phyloP scores from a whole-genome alignment of 2,888 invertebrate genomes.

The Lamellibrachia columna region DNA sequence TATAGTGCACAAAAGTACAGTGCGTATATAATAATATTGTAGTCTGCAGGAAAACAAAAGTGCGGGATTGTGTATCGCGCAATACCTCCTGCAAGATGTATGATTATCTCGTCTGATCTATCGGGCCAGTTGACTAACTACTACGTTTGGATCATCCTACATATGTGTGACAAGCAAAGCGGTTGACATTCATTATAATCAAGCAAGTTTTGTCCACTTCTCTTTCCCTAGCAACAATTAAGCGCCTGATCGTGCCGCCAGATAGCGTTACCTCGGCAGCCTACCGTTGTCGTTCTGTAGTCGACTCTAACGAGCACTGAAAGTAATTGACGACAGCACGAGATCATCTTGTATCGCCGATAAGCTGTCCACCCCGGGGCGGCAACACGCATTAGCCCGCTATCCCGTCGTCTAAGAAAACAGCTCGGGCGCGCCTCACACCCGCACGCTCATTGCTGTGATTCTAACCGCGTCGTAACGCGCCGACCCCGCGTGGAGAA shows the following conservation, averaged over 20 bases:
- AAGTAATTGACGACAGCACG: conserved; percentile 16
- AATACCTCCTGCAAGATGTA: too few species aligned
- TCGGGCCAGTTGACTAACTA: background rate
- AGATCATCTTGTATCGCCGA: background rate
- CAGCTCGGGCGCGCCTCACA: background rate
- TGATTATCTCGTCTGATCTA: too few species aligned
- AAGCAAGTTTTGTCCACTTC: background rate
- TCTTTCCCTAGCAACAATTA: background rate
- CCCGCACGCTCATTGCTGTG: background rate
- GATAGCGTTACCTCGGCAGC: background rate
- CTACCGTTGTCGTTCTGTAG: background rate
- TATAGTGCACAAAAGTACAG: too few species aligned
- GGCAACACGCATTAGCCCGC: conserved; percentile 6
- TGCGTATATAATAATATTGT: too few species aligned
- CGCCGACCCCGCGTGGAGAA: background rate
- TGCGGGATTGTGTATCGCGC: too few species aligned
- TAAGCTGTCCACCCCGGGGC: conserved; percentile 16
- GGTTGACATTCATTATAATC: background rate
- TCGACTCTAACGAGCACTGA: background rate
- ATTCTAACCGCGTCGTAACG: background rate
- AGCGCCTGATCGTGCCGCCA: background rate
- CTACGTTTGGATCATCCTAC: background rate
- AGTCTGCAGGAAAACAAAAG: too few species aligned
- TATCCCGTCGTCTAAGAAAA: conserved; percentile 1
- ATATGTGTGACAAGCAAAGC: background rate